Conservation (phyloP, 2,888 invertebrate genomes). For the Leptinotarsa rubiginosa region DNA sequence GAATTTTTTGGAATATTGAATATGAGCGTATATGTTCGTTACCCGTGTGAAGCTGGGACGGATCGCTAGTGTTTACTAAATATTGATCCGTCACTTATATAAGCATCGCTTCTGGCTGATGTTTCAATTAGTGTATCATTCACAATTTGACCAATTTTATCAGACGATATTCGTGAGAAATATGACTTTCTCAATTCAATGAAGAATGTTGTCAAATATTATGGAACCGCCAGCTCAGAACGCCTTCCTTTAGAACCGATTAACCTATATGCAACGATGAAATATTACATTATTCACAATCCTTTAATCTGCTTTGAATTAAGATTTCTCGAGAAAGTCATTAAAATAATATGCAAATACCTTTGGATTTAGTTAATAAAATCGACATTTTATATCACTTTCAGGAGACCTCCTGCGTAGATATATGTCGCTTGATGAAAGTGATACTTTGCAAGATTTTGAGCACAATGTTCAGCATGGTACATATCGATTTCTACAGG, state of each 20-base stretch:
- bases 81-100: no score
- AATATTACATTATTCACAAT: background rate
- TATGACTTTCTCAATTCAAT: background rate
- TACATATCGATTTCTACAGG: no score
- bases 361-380: conserved; percentile 6
- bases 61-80: no score
- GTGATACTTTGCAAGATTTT: no score
- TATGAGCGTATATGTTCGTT: no score
- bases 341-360: background rate
- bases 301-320: background rate
- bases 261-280: background rate
- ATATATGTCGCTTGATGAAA: background rate
- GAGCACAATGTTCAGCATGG: no score
- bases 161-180: background rate
- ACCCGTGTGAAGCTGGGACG: no score
- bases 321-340: background rate
- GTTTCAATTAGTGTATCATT: background rate
- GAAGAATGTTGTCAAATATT: background rate
- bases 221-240: no score
- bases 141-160: background rate
- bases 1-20: no score
- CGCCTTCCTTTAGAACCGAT: background rate
- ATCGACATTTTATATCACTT: background rate
- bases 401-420: conserved; percentile 6
- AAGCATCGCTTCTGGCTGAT: background rate